Base-by-base conservation (phyloP, 2,888 invertebrate species). In the Pharmacophagus antenor region DNA sequence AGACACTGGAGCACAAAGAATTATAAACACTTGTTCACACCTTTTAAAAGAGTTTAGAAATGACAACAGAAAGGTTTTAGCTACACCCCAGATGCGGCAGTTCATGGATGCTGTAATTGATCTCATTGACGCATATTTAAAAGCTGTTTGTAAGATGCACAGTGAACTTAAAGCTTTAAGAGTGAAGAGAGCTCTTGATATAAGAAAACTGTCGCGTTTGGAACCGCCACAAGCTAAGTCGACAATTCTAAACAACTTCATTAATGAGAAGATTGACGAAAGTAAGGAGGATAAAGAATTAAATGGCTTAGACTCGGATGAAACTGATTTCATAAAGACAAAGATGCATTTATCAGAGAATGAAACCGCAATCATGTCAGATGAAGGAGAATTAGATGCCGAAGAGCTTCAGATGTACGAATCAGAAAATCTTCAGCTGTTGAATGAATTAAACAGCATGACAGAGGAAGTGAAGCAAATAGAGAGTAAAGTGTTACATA, bases 361-460 rank as follows among this genome's bases (percentile, higher is more conserved):
- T 80, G 90, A 88, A 62, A 82, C 85, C 47, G 88, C 89, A 2
- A 79, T 90, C 1, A 69, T 86, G 63, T 88, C 89, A 6, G 92
- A 93, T 70, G 94, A 95, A 56, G 93, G 93, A 44, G 93, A 94
- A 61, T 79, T 97, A 0, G 95, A 95, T 63, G 92, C 95, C 0
- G 98, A 98, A 75, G 98, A 98, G 80, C 89, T 97, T 62, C 98
- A 98, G 82, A 94, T 98, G 93, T 96, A 98, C 82, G 97, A 98
- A 80, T 93, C 95, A 0, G 99, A 99, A 88, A 99, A 99, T 83
- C 93, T 95, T 58, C 95, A 95, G 67, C 85, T 99, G 10, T 95
- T 95, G 72, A 95, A 97, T 75, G 96, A 98, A 70, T 87, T 99
- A 51, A 97, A 97, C 78, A 96, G 94, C 60, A 92, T 98, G 76